phyloP scores from a whole-genome alignment of 2,888 invertebrate genomes.

The Notocelia uddmanniana region DNA sequence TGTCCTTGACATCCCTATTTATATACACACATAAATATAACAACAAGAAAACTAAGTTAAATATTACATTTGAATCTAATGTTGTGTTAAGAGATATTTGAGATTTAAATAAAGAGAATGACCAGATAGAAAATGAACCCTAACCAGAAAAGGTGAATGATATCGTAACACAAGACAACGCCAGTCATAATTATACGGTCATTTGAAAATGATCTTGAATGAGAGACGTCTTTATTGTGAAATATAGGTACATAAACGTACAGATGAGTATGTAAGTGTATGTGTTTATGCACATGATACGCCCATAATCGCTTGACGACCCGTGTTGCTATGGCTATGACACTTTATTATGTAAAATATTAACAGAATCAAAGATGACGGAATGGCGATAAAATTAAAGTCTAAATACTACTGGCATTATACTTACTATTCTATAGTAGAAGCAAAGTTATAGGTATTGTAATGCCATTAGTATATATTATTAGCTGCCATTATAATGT shows the following conservation, averaged over 20 bases:
- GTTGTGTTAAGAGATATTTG: not conserved
- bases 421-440: no score
- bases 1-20: slow-evolving; percentile 13
- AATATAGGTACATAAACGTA: not conserved
- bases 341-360: slow-evolving; percentile 8
- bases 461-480: not conserved
- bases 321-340: slow-evolving; percentile 18
- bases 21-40: not conserved
- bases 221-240: slow-evolving; percentile 24
- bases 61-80: not conserved
- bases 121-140: not conserved
- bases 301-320: not conserved
- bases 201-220: slow-evolving; percentile 34
- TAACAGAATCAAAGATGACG: not conserved
- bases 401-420: no score
- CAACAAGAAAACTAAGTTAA: not conserved
- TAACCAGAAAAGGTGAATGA: slow-evolving; percentile 23
- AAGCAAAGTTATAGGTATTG: no score
- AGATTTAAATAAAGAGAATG: not conserved
- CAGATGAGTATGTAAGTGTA: not conserved
- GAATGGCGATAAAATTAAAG: not conserved
- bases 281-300: slow-evolving; percentile 11
- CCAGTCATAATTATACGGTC: slow-evolving; percentile 23
- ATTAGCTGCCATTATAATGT: not conserved
- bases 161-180: slow-evolving; percentile 13